These are phyloP conservation scores for Pollenia labialis DNA, from an alignment of 2,888 invertebrate species.

Conservation along the genomic window DNA sequence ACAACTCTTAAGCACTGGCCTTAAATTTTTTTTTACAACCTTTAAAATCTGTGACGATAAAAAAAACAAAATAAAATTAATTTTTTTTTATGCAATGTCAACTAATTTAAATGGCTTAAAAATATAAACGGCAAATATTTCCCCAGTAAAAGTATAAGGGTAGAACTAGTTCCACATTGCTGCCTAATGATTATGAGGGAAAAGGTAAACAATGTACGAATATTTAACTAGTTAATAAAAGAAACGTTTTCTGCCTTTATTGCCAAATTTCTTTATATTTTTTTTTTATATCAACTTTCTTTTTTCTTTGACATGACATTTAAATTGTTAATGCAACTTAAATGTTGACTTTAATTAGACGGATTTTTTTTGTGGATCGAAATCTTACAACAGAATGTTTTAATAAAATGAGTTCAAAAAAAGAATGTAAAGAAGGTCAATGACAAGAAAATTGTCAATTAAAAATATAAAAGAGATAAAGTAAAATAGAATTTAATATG, in stretches of 20 bases:
- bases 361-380: constrained; percentile 65
- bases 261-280: not conserved
- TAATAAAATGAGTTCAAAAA: too few species aligned
- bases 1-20: not conserved
- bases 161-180: not conserved
- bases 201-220: not conserved
- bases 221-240: constrained; percentile 21
- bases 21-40: not conserved
- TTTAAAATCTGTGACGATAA: not conserved
- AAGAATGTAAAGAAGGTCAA: too few species aligned
- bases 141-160: constrained; percentile 13
- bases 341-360: constrained; percentile 82
- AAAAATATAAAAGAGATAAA: too few species aligned
- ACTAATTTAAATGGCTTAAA: constrained; percentile 19
- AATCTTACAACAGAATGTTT: too few species aligned
- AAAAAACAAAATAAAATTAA: constrained; percentile 20
- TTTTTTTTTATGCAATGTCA: not conserved
- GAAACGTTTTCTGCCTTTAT: not conserved
- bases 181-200: not conserved
- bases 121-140: constrained; percentile 27
- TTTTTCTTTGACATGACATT: constrained; percentile 74
- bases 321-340: constrained; percentile 80
- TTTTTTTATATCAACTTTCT: not conserved
- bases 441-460: too few species aligned
- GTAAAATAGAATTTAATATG: too few species aligned